These are phyloP conservation scores for Eristalis tenax DNA, from an alignment of 2,888 invertebrate species.

Conservation along the genomic window DNA sequence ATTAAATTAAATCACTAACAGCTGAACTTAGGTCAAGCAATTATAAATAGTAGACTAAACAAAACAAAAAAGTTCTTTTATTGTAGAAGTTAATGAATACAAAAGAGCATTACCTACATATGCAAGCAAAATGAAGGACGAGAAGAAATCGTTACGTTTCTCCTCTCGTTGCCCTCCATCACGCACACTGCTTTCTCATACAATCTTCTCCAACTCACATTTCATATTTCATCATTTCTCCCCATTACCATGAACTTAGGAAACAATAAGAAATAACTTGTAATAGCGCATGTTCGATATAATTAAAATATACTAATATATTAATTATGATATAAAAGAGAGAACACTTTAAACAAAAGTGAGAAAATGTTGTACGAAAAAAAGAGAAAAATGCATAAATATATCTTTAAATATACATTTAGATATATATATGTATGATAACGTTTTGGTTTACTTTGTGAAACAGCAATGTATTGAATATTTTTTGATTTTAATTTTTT, in stretches of 20 bases:
- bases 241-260: slow-evolving; percentile 64
- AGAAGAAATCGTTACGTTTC: slow-evolving; percentile 64
- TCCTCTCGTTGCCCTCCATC: slow-evolving; percentile 64
- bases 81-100: slow-evolving; percentile 72
- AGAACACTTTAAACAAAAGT: slow-evolving; percentile 49
- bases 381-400: slow-evolving; percentile 35
- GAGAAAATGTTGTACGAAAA: slow-evolving; percentile 62
- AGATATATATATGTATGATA: slow-evolving; percentile 46
- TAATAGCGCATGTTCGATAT: slow-evolving; percentile 72
- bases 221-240: slow-evolving; percentile 59
- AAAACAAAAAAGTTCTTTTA: slow-evolving; percentile 73
- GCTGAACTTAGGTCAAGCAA: slow-evolving; percentile 73
- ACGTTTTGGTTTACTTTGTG: slow-evolving; percentile 47
- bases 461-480: slow-evolving; percentile 42
- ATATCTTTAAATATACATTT: slow-evolving; percentile 47
- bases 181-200: slow-evolving; percentile 71
- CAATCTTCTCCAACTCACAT: slow-evolving; percentile 60
- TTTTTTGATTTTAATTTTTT: slow-evolving; percentile 37
- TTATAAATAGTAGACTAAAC: slow-evolving; percentile 69
- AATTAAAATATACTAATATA: slow-evolving; percentile 71
- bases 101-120: slow-evolving; percentile 71
- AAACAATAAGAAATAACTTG: slow-evolving; percentile 71
- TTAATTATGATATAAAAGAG: slow-evolving; percentile 62
- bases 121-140: slow-evolving; percentile 67
- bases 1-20: slow-evolving; percentile 72